Percentiles rank a stretch among this genome's conserved stretches.
These are phyloP conservation scores for Theretra japonica DNA, from an alignment of 2,888 invertebrate genomes.

Conservation along the genomic window DNA sequence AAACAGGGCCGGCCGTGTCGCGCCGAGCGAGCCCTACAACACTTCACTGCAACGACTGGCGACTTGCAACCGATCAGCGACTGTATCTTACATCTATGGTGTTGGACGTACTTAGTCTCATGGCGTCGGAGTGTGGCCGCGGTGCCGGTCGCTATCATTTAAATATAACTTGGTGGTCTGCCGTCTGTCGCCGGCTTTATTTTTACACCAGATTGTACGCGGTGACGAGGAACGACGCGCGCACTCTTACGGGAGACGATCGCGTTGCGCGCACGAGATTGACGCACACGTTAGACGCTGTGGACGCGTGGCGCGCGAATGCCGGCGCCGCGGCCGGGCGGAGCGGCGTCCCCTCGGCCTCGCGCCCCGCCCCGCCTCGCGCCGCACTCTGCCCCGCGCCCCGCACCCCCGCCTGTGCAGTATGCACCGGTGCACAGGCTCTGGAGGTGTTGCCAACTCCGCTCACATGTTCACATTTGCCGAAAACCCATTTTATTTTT, in stretches of 20 bases:
- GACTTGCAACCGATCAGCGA: constrained; percentile 44
- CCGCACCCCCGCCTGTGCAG: constrained; percentile 62
- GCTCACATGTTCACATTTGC: constrained; percentile 30
- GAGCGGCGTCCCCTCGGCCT: constrained; percentile 55
- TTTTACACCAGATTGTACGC: constrained; percentile 75
- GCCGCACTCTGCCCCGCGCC: constrained; percentile 42
- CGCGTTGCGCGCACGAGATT: constrained; percentile 42
- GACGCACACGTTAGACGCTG: constrained; percentile 50
- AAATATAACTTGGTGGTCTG: constrained; percentile 80
- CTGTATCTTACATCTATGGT: constrained; percentile 60
- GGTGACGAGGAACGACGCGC: constrained; percentile 69
- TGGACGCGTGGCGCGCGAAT: constrained; percentile 68
- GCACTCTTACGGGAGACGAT: constrained; percentile 63
- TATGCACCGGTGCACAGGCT: constrained; percentile 76
- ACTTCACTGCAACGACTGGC: constrained; percentile 32
- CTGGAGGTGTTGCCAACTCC: constrained; percentile 62
- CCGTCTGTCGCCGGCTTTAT: constrained; percentile 82
- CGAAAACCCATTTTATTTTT: not conserved
- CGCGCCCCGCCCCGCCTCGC: constrained; percentile 48
- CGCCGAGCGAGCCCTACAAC: constrained; percentile 33
- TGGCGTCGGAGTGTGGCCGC: constrained; percentile 73
- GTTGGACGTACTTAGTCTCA: constrained; percentile 81
- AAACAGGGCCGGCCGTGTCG: constrained; percentile 45
- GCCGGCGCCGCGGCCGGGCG: constrained; percentile 58
- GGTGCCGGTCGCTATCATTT: constrained; percentile 81